Conservation (phyloP, 2,113 vertebrate genomes). For the Rhabdomys dilectus region DNA sequence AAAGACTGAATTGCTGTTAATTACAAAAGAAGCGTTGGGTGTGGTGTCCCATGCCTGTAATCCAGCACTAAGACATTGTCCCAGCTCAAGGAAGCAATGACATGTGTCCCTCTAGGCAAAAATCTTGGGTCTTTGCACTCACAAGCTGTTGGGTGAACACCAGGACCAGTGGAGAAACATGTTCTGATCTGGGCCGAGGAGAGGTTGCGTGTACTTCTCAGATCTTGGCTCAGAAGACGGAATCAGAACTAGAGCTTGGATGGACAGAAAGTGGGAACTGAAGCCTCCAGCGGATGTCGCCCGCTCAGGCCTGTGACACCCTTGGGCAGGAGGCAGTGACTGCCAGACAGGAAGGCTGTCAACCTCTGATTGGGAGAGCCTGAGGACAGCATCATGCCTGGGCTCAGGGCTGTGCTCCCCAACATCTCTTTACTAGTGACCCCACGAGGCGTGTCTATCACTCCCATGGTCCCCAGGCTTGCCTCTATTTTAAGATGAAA, state of each 20-base stretch:
- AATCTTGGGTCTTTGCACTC: not conserved
- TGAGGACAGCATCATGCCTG: not conserved
- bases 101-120: accelerated
- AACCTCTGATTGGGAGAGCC: not conserved
- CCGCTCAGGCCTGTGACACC: not conserved
- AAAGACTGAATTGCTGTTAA: too few species aligned
- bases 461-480: not conserved
- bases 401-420: not conserved
- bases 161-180: not conserved
- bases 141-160: not conserved
- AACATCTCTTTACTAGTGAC: not conserved
- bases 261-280: not conserved
- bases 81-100: not conserved
- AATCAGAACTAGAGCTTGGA: accelerated
- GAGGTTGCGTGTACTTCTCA: not conserved
- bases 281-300: not conserved
- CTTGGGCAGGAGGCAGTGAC: constrained; percentile 8
- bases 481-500: constrained; percentile 61
- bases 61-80: not conserved
- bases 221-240: not conserved
- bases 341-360: constrained; percentile 5
- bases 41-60: not conserved
- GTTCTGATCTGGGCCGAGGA: not conserved
- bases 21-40: not conserved
- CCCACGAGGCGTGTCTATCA: not conserved